Evolutionary conservation across 2,888 invertebrate genomes (phyloP), one percentile per base, ranked within the genome.

Genomic region (Erannis defoliaria): DNA sequence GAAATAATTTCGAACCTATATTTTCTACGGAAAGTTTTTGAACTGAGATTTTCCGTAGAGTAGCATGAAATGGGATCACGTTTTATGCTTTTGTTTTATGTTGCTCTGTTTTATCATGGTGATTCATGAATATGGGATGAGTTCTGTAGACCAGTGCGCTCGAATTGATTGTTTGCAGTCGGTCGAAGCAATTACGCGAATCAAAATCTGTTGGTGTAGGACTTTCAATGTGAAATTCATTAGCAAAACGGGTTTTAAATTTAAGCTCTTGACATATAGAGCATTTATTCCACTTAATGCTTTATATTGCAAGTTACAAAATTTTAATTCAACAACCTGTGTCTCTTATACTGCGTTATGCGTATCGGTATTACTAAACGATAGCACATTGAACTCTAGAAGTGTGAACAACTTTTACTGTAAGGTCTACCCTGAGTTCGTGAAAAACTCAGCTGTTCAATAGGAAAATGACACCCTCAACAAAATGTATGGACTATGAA

Each of bases 81-180:
- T 40, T 55, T 37, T 43, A 55, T 46, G 18, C 51, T 55, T 50
- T 45, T 33, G 33, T 55, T 26, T 51, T 35, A 43, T 35, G 37
- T 31, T 31, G 18, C 35, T 46, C 21, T 51, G 54, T 21, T 62
- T 46, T 38, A 55, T 53, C 26, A 55, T 48, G 43, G 40, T 50
- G 54, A 57, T 49, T 50, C 57, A 65, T 67, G 62, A 68, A 68
- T 70, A 67, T 62, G 21, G 54, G 55, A 68, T 66, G 54, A 57
- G 53, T 49, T 61, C 56, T 62, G 53, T 51, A 49, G 59, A 21
- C 42, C 55, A 48, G 55, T 33, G 53, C 50, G 56, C 45, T 35
- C 42, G 51, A 56, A 66, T 66, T 66, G 65, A 63, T 65, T 63
- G 64, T 66, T 70, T 70, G 62, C 56, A 59, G 51, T 64, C 45